Evolutionary conservation across 2,113 vertebrate genomes (phyloP), one percentile per base, ranked within the genome.

Genomic region (Cygnus buccinator): DNA sequence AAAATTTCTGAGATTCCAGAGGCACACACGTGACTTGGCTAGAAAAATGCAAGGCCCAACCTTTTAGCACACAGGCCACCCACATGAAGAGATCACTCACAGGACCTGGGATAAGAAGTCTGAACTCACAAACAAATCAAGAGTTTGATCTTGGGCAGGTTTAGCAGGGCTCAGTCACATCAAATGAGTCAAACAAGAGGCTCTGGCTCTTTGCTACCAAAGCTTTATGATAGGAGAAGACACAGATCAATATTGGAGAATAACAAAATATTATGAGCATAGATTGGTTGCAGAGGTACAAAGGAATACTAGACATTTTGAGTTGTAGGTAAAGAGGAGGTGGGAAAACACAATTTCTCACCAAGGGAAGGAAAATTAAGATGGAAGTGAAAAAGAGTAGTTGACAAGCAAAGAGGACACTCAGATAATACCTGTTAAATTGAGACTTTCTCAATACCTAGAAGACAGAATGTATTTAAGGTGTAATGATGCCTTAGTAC

Each of bases 1-100:
- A 93, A 97, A 95, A 96, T 96, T 96, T 96, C 86, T 96, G 83
- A 90, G 83, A 97, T 97, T 97, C 95, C 95, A 92, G 73, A 93
- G 92, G 65, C 39, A 71, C 66, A 90, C 90, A 94, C 33, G 44
- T 97, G 95, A 97, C 90, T 87, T 87, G 86, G 93, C 57, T 75
- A 81, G 79, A 91, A 96, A 95, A 92, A 90, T 66, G 90, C 92
- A 78, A 95, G 73, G 54, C 77, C 92, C 96, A 94, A 29, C 90
- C 86, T 95, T 93, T 92, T 57, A 94, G 82, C 76, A 77, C 55
- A 74, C 54, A 83, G 92, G 93, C 94, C 95, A 96, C 95, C 94
- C 93, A 94, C 90, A 84, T 72, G 76, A 96, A 92, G 57, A 78
- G 61, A 95, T 93, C 82, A 37, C 79, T 93, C 90, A 88, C 52